Evolutionary conservation across 2,888 invertebrate genomes (phyloP), one percentile per base, ranked within the genome.

Genomic region (Drosophila testacea): DNA sequence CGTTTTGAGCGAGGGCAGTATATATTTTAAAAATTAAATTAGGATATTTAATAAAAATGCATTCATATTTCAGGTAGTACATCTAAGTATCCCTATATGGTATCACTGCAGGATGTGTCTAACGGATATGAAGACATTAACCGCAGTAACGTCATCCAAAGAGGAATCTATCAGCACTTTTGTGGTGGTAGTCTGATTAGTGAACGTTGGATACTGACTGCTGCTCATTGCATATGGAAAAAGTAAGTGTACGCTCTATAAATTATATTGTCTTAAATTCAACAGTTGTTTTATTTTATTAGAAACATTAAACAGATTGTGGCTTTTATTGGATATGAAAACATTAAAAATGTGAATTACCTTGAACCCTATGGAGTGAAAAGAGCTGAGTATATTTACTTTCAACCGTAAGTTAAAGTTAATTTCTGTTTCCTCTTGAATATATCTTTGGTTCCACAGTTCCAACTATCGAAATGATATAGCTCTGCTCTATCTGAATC

Each of bases 161-260:
- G 41, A 1, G 41, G 22, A 1, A 50, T 11, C 4, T 90, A 82
- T 65, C 77, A 82, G n/a, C 92, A 92, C 64, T 92, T 92, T 70
- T 92, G 92, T 56, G 92, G 92, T 9, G 92, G 92, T n/a, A 88
- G 87, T 50, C 66, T 92, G 39, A 82, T 92, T 4, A 87, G 83
- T 54, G 64, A 78, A 1, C 80, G 80, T 4, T 92, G 92, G 92
- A 89, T 92, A 52, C 67, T 92, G 38, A 90, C 91, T 10, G 92
- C 92, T 4, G 92, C 90, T 1, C 92, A 92, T 71, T 92, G 92
- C 56, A 77, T 91, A 34, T 90, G 90, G 87, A 73, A 77, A 34
- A 92, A 92, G 92, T 92, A 69, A 76, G 83, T 77, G 52, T 10
- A 38, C 7, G n/a, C 7, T 34, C 13, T 42, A 38, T 30, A 6